Conservation (phyloP, 2,888 invertebrate species). For the Drosophila pseudotakahashii region DNA sequence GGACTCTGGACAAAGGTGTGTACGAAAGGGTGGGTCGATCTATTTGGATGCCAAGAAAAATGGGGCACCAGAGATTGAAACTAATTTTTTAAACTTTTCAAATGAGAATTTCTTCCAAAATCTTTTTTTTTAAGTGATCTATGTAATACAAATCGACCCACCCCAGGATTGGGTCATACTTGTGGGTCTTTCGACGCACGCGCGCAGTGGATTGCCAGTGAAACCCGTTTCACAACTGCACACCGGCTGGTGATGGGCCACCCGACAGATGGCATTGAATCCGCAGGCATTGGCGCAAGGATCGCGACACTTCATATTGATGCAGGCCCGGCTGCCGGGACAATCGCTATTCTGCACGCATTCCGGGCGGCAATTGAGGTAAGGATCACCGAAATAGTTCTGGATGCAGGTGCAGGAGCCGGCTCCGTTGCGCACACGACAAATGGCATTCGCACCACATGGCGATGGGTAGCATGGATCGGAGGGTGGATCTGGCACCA, state of each 20-base stretch:
- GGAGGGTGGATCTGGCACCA: slow-evolving; percentile 85
- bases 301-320: slow-evolving; percentile 93
- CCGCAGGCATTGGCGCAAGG: slow-evolving; percentile 94
- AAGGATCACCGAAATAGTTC: slow-evolving; percentile 94
- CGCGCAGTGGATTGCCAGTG: slow-evolving; percentile 91
- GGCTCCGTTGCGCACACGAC: slow-evolving; percentile 91
- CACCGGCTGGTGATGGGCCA: slow-evolving; percentile 92
- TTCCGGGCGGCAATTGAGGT: slow-evolving; percentile 93
- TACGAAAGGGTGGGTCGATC: neutral
- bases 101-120: neutral
- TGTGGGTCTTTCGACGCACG: slow-evolving; percentile 87
- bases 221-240: slow-evolving; percentile 90
- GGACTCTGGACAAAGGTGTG: too few species aligned
- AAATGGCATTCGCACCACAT: slow-evolving; percentile 94
- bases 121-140: neutral
- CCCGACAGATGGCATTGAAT: slow-evolving; percentile 92
- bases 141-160: slow-evolving; percentile 4
- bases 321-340: slow-evolving; percentile 90
- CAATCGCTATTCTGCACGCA: slow-evolving; percentile 95
- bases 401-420: slow-evolving; percentile 93
- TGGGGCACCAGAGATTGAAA: too few species aligned
- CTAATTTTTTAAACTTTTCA: too few species aligned
- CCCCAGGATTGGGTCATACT: slow-evolving; percentile 67
- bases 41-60: neutral
- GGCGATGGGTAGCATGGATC: slow-evolving; percentile 93